Conservation (phyloP, 1,140 invertebrate species). For the Oryctes rhinoceros region DNA sequence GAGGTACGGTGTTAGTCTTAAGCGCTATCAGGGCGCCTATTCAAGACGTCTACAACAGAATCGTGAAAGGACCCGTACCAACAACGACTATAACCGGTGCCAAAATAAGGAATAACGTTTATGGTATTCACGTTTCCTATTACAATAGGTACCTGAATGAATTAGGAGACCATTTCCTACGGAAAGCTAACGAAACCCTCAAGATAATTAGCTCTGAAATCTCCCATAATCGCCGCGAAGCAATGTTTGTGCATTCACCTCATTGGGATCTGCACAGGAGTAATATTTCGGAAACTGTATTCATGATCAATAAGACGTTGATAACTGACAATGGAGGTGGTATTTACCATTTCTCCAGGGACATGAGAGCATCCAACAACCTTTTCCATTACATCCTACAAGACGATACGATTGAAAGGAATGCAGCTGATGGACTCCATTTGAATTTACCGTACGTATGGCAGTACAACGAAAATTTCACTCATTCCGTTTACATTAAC, state of each 20-base stretch:
- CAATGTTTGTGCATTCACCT: constrained; percentile 82
- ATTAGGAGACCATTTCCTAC: constrained; percentile 81
- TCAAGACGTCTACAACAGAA: constrained; percentile 74
- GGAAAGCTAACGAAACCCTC: constrained; percentile 89
- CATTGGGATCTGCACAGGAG: constrained; percentile 83
- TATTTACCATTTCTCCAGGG: constrained; percentile 87
- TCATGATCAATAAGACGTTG: constrained; percentile 84
- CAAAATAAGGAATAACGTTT: constrained; percentile 81
- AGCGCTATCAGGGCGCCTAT: constrained; percentile 76
- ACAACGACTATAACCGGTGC: constrained; percentile 75
- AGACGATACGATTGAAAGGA: constrained; percentile 87
- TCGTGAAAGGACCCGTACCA: constrained; percentile 79
- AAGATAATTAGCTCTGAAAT: constrained; percentile 82
- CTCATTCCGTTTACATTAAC: constrained; percentile 85
- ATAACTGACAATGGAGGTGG: constrained; percentile 87
- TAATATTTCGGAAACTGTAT: constrained; percentile 84
- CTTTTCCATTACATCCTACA: constrained; percentile 92
- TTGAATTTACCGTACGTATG: constrained; percentile 90
- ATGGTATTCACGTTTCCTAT: constrained; percentile 84
- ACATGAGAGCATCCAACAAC: constrained; percentile 91
- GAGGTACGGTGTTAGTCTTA: constrained; percentile 83
- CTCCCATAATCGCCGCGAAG: constrained; percentile 80
- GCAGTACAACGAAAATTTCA: constrained; percentile 95
- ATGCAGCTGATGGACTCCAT: constrained; percentile 83
- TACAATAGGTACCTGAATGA: constrained; percentile 91